These are phyloP conservation scores for Nannospalax galili DNA, from an alignment of 2,113 vertebrate species.

Conservation along the genomic window DNA sequence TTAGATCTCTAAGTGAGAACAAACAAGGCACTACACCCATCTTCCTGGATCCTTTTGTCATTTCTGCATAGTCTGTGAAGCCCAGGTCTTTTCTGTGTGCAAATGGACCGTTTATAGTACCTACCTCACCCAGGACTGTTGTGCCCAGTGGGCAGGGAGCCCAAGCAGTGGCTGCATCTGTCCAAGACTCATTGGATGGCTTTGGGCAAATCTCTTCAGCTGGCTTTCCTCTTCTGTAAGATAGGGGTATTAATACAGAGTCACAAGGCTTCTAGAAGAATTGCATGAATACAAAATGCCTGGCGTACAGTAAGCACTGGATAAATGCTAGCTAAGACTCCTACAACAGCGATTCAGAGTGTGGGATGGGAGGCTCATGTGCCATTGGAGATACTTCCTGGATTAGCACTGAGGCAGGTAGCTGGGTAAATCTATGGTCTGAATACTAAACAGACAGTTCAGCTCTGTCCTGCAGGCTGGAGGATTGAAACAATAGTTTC, in stretches of 20 bases:
- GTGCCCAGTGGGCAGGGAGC: neutral
- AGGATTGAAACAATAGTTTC: neutral
- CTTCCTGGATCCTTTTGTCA: neutral
- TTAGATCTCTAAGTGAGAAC: neutral
- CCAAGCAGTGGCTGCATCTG: neutral
- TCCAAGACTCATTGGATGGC: too few species aligned
- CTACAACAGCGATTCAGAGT: neutral
- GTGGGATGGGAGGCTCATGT: fast-evolving
- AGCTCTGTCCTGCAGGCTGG: neutral
- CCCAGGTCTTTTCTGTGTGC: neutral
- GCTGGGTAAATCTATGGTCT: neutral
- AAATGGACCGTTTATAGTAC: neutral
- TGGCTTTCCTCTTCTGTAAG: neutral
- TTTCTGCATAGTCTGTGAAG: neutral
- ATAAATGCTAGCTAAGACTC: too few species aligned
- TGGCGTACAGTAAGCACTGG: neutral
- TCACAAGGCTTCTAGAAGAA: neutral
- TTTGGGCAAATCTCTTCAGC: neutral
- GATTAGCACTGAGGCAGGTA: neutral
- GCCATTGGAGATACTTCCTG: neutral
- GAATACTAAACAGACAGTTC: neutral
- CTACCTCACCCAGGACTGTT: neutral
- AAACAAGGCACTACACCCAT: fast-evolving
- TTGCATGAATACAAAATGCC: neutral
- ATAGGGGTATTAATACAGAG: neutral